Evolutionary conservation across 2,113 vertebrate species (phyloP), one percentile per base, ranked within the genome.

Genomic region (Poeciliopsis retropinna): DNA sequence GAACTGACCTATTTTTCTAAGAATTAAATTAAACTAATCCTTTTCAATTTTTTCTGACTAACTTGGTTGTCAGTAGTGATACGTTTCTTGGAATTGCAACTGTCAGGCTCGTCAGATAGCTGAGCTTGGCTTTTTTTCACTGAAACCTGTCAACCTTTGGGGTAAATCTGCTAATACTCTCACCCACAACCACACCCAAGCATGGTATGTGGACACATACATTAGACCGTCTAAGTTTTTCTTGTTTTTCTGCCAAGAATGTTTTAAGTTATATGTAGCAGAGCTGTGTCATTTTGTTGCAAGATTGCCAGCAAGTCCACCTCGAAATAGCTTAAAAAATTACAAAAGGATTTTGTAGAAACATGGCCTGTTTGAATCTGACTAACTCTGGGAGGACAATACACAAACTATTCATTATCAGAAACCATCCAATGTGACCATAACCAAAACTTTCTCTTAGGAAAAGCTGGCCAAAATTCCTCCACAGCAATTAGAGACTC

Each of bases 91-190:
- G 72, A 81, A 57, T 64, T 44, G 70, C 67, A 81, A 87, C 83
- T 83, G 78, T 88, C 89, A 85, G 67, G 71, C 57, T 72, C 76
- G 84, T 78, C 82, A 86, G 54, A 72, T 28, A 47, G 70, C 77
- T 82, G 72, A 80, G 73, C 64, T 74, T 69, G 78, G 67, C 70
- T 82, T 69, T 80, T 83, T 78, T 78, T 61, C 57, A 47, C 39
- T 71, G 57, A 70, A 68, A 83, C 47, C 17, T 81, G 80, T 80
- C 82, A 85, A 77, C 39, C 54, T 64, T 62, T 69, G 76, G 65
- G 78, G 87, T 77, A 67, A 75, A 47, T 63, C 64, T 82, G 67
- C 73, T 47, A 47, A 47, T 47, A 62, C 19, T 66, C 65, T 61
- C 29, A 34, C 32, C 32, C 7, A 62, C 30, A 60, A 11, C 3